Evolutionary conservation across 2,113 vertebrate species (phyloP).

Genomic region (Lichenostomus cassidix): DNA sequence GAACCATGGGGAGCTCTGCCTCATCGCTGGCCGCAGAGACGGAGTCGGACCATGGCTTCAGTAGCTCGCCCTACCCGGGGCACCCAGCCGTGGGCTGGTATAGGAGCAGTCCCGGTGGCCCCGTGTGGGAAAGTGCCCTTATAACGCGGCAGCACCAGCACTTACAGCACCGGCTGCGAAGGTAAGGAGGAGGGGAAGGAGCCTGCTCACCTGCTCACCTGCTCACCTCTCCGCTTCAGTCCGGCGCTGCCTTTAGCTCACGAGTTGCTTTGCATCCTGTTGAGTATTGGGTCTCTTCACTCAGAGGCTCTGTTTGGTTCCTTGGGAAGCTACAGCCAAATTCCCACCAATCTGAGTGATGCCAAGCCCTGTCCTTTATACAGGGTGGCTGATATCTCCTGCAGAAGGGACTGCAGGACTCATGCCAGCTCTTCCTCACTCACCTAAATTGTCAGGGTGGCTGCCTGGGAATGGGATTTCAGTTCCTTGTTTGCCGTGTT

Average conservation of each 20-base stretch:
- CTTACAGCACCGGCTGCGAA: constrained; percentile 80
- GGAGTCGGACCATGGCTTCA: constrained; percentile 92
- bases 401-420: neutral
- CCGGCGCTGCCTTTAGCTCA: neutral
- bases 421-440: neutral
- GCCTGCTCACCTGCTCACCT: neutral
- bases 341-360: fast-evolving
- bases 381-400: neutral
- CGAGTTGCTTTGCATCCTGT: neutral
- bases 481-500: neutral
- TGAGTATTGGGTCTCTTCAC: neutral
- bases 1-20: constrained; percentile 94
- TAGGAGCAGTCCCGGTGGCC: constrained; percentile 85
- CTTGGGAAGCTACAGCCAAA: neutral
- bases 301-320: neutral
- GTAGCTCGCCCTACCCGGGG: constrained; percentile 79
- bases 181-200: constrained; percentile 80
- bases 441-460: neutral
- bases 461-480: neutral
- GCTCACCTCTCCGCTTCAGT: neutral
- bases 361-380: neutral
- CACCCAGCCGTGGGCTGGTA: constrained; percentile 88
- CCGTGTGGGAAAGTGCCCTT: constrained; percentile 86
- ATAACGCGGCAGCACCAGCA: constrained; percentile 86
- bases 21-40: constrained; percentile 93